Conservation (phyloP, 2,113 vertebrate genomes). For the Scatophagus argus region DNA sequence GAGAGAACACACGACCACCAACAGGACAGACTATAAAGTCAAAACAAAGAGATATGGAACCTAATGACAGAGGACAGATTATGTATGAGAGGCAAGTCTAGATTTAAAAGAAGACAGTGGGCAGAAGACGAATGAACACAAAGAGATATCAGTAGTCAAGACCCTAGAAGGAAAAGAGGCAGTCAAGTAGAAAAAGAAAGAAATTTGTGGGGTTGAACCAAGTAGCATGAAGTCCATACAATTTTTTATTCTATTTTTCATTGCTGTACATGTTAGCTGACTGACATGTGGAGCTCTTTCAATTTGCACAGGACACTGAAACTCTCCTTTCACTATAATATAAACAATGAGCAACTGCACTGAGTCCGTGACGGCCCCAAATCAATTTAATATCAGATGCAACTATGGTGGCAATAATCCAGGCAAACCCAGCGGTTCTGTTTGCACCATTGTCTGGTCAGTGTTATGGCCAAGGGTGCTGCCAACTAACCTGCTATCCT, state of each 20-base stretch:
- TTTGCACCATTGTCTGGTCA: not conserved
- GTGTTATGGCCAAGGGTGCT: not conserved
- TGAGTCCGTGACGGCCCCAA: not conserved
- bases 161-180: not conserved
- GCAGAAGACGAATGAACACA: not conserved
- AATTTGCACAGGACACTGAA: not conserved
- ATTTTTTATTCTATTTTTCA: not conserved
- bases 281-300: not conserved
- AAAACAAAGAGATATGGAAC: not conserved
- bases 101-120: not conserved
- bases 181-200: not conserved
- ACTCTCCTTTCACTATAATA: not conserved
- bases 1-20: conserved; percentile 7
- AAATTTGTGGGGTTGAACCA: not conserved
- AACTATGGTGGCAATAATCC: not conserved
- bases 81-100: not conserved
- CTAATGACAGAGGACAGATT: not conserved
- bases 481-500: not conserved
- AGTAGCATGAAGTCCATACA: not conserved
- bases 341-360: not conserved
- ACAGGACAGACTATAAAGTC: conserved; percentile 8
- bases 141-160: not conserved
- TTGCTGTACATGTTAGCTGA: not conserved
- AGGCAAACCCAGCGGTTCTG: not conserved
- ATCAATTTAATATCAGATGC: not conserved